phyloP scores from a whole-genome alignment of 2,113 vertebrate species.

The Oreochromis tanganicae region DNA sequence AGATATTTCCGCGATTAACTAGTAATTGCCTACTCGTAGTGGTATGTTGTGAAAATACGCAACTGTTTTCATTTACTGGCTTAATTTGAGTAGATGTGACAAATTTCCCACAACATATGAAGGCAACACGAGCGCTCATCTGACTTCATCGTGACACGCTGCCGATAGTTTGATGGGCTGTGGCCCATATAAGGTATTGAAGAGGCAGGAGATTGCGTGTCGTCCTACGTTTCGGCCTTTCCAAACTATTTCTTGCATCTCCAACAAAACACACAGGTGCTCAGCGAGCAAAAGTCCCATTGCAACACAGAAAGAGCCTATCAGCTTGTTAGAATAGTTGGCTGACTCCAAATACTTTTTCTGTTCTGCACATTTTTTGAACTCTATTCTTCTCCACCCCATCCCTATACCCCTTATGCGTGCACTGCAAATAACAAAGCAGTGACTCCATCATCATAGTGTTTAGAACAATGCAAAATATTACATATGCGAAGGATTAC shows the following conservation, averaged over 20 bases:
- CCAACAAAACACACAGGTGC: neutral
- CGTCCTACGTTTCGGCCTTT: neutral
- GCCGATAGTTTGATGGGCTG: neutral
- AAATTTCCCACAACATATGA: neutral
- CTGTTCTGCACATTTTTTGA: neutral
- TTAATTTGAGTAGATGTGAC: neutral
- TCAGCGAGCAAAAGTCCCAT: neutral
- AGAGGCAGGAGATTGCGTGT: neutral
- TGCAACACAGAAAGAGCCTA: neutral
- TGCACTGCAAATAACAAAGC: neutral
- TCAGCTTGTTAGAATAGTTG: neutral
- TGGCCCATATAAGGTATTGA: constrained; percentile 26
- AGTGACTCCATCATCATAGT: neutral
- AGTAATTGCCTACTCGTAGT: neutral
- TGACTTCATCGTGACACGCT: constrained; percentile 44
- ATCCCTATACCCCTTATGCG: neutral
- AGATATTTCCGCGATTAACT: neutral
- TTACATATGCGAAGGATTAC: neutral
- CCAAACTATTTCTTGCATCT: neutral
- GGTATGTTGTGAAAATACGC: neutral
- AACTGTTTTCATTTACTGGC: neutral
- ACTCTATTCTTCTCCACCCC: neutral
- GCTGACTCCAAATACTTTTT: neutral
- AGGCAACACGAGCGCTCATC: constrained; percentile 22
- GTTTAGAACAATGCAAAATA: neutral